Evolutionary conservation across 1,140 invertebrate genomes (phyloP).

Genomic region (Gerris buenoi): DNA sequence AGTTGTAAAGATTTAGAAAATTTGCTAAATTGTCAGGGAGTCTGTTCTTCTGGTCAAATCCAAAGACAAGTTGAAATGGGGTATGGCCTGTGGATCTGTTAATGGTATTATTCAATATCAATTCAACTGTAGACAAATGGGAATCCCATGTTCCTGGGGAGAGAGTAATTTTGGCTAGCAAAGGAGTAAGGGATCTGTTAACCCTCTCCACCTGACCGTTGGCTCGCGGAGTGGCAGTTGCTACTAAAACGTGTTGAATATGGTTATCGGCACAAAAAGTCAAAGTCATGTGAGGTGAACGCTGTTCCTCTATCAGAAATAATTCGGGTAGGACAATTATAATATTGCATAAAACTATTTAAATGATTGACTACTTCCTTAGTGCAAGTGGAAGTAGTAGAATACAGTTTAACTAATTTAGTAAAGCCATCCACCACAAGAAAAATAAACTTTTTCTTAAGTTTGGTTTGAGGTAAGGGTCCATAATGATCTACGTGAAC

Average conservation of each 20-base stretch:
- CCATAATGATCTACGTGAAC: not conserved
- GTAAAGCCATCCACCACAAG: constrained; percentile 15
- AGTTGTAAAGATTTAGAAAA: too few relatives aligned
- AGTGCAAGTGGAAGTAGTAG: constrained; percentile 5
- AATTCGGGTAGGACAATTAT: constrained; percentile 22
- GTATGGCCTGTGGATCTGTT: not conserved
- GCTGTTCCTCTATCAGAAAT: constrained; percentile 5
- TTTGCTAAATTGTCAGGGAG: not conserved
- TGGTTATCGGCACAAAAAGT: constrained; percentile 22
- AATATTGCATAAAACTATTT: not conserved
- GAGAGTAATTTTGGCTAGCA: not conserved
- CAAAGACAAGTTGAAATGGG: not conserved
- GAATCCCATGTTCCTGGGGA: not conserved
- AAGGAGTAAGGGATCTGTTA: constrained; percentile 22
- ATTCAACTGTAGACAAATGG: not conserved
- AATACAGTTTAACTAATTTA: constrained; percentile 17
- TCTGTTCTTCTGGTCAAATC: not conserved
- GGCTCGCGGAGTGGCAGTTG: constrained; percentile 13
- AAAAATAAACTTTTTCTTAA: constrained; percentile 10
- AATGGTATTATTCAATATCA: not conserved
- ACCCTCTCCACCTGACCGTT: constrained; percentile 25
- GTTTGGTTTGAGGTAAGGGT: constrained; percentile 6
- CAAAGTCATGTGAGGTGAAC: constrained; percentile 24
- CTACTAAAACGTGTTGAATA: constrained; percentile 13
- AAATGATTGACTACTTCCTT: not conserved